phyloP scores from a whole-genome alignment of 2,888 invertebrate genomes.

The Ochlodes sylvanus region DNA sequence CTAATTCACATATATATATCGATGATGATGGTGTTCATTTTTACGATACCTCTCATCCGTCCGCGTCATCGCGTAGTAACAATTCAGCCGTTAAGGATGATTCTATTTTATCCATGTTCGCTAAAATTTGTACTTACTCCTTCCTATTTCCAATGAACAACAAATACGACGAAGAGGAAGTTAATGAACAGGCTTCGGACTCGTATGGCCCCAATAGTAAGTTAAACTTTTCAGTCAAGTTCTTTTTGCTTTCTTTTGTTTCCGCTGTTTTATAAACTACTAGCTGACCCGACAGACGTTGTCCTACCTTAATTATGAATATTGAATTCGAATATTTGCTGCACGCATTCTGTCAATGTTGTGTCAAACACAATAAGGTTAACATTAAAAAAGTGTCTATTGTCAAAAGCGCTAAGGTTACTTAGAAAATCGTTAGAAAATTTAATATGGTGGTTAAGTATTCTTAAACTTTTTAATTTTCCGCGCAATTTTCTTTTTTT shows the following conservation, averaged over 20 bases:
- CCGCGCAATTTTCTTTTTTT: too few species aligned
- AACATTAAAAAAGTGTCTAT: too few species aligned
- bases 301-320: too few species aligned
- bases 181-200: neutral
- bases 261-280: too few species aligned
- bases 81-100: constrained; percentile 1
- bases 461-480: too few species aligned
- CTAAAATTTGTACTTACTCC: constrained; percentile 25
- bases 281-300: too few species aligned
- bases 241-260: neutral
- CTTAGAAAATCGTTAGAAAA: too few species aligned
- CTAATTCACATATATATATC: neutral
- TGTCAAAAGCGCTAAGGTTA: too few species aligned
- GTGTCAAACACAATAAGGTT: too few species aligned
- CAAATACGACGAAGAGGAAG: constrained; percentile 13
- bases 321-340: too few species aligned
- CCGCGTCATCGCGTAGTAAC: constrained; percentile 4
- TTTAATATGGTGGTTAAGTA: too few species aligned
- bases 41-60: constrained; percentile 2
- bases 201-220: constrained; percentile 2
- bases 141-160: constrained; percentile 27
- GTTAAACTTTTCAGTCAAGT: neutral
- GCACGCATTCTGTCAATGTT: too few species aligned
- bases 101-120: constrained; percentile 5
- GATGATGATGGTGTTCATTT: neutral